A percentile compares a stretch with the other conserved stretches of the same genome.
Conservation (phyloP, 2,113 vertebrate genomes). For the Apistogramma diplotaenia region DNA sequence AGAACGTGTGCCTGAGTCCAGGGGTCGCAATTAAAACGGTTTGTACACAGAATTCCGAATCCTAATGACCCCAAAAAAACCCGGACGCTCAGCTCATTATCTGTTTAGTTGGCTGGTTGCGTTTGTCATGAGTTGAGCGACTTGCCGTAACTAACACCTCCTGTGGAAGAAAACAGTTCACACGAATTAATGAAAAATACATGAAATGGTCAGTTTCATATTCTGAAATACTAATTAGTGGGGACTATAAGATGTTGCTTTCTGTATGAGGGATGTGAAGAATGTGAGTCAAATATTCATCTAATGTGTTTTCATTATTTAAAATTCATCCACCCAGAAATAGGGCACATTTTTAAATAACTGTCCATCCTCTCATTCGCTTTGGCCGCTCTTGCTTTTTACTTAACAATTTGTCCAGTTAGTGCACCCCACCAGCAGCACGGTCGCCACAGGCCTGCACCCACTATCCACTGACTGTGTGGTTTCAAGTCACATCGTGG, state of each 20-base stretch:
- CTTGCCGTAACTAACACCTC: conserved; percentile 22
- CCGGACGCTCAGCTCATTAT: conserved; percentile 66
- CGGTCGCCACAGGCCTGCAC: conserved; percentile 51
- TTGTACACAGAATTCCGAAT: conserved; percentile 45
- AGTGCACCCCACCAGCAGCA: conserved; percentile 20
- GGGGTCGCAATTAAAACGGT: conserved; percentile 70
- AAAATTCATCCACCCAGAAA: background rate
- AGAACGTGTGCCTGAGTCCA: conserved; percentile 51
- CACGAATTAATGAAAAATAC: conserved; percentile 6
- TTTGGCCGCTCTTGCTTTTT: background rate
- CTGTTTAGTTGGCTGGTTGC: conserved; percentile 41
- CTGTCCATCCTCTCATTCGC: background rate
- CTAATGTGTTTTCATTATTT: background rate
- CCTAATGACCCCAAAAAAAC: conserved; percentile 58
- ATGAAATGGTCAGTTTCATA: conserved; percentile 3
- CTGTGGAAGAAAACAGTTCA: background rate
- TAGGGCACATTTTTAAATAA: background rate
- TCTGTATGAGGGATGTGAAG: background rate
- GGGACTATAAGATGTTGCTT: background rate
- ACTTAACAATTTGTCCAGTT: conserved; percentile 33
- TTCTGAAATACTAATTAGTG: conserved; percentile 1
- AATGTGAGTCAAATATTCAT: background rate
- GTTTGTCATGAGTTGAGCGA: conserved; percentile 30
- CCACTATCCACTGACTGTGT: conserved; percentile 62
- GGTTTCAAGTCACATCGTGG: conserved; percentile 72